Evolutionary conservation across 64 coral and sea anemone genomes (phyloP), one percentile per base, ranked within the genome.

Genomic region (Dendrophyllia cribrosa): DNA sequence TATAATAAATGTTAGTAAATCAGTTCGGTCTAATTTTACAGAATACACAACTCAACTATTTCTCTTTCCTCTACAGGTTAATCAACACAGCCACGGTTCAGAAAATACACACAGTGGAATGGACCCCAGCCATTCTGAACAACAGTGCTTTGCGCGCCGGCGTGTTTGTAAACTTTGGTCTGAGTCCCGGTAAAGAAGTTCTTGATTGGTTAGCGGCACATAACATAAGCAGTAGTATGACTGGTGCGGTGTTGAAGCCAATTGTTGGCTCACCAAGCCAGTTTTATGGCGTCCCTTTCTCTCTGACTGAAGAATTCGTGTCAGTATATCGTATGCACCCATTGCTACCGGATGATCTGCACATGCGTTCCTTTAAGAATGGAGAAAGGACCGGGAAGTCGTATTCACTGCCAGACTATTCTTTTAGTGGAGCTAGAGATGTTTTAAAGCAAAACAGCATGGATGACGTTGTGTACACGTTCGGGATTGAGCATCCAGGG

Each of bases 51-150:
- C 43, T 76, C 7, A 13, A 0, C 14, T 16, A 6, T 3, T 11
- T 69, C 25, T 48, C 15, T 25, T n/a, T 52, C 19, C 34, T 64
- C 15, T 11, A 12, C 52, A 93, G 95, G 59, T 70, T 97, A 34
- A 91, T 97, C 83, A 97, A 97, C 58, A 50, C 58, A 45, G 95
- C 95, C 16, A 65, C 74, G 10, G 79, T 90, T 66, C 75, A 75
- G 79, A 97, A 97, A 82, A 97, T 97, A 50, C 95, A 97, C 81
- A 91, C 92, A 2, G 58, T 97, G 0, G 95, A 97, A 72, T 94
- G 91, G 91, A 97, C 91, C 0, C 91, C 95, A 8, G 92, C 95
- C 4, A 91, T 97, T 49, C 43, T 97, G 11, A 97, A 94, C 75
- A 91, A 94, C 75, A 91, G 70, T 55, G 95, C 95, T 22, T 24